Percentiles rank a stretch among this genome's conserved stretches.
These are phyloP conservation scores for Ceriagrion tenellum DNA, from an alignment of 2,888 invertebrate genomes.

Conservation along the genomic window DNA sequence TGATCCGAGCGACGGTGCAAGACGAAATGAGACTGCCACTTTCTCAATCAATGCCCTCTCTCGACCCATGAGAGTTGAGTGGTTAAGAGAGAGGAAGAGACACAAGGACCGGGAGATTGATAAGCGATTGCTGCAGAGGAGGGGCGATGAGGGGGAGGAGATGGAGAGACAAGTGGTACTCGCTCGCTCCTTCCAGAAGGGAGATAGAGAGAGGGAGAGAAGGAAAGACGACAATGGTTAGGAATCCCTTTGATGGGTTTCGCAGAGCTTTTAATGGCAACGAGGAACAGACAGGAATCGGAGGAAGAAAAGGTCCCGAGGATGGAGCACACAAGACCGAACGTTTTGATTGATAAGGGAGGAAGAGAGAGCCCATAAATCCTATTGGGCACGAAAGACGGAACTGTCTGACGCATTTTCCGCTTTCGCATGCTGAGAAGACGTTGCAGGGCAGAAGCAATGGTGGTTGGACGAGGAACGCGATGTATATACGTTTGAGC, in stretches of 20 bases:
- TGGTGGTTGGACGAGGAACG: not conserved
- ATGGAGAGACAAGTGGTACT: not conserved
- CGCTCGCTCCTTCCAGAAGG: not conserved
- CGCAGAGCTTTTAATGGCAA: not conserved
- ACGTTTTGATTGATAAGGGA: conserved; percentile 53
- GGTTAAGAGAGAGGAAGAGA: conserved; percentile 19
- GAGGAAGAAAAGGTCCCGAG: not conserved
- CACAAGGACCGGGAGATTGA: conserved; percentile 42
- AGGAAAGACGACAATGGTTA: conserved; percentile 22
- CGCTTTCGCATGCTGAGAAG: conserved; percentile 44
- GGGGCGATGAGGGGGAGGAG: not conserved
- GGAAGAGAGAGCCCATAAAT: conserved; percentile 39
- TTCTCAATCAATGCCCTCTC: conserved; percentile 1
- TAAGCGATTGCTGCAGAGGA: not conserved
- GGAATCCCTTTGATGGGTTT: conserved; percentile 24
- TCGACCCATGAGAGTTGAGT: not conserved
- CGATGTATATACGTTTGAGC: not conserved
- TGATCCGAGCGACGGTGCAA: not conserved
- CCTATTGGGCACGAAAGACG: conserved; percentile 25
- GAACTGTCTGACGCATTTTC: not conserved
- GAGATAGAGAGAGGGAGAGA: conserved; percentile 34
- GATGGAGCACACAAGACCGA: not conserved
- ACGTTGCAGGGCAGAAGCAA: too few relatives aligned
- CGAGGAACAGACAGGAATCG: not conserved
- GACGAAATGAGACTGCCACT: conserved; percentile 21